phyloP scores from a whole-genome alignment of 2,888 invertebrate species.

The Exephanes ischioxanthus region DNA sequence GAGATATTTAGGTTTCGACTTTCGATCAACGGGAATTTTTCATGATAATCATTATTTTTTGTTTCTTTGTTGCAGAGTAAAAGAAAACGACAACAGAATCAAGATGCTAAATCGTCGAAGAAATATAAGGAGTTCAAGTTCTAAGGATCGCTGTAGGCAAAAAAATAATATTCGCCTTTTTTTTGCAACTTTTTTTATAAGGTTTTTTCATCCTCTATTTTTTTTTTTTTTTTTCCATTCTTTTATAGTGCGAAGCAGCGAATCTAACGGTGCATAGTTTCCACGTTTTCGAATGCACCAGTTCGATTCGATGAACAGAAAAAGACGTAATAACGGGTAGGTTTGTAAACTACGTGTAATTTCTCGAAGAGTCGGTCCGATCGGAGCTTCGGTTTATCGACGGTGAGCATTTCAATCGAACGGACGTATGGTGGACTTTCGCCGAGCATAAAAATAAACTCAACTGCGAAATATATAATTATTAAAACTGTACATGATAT shows the following conservation, averaged over 20 bases:
- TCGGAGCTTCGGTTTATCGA: neutral
- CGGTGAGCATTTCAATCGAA: neutral
- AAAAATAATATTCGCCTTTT: slow-evolving; percentile 2
- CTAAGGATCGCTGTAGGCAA: slow-evolving; percentile 85
- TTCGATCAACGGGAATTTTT: slow-evolving; percentile 23
- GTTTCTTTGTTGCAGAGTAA: slow-evolving; percentile 91
- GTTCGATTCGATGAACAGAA: neutral
- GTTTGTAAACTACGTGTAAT: neutral
- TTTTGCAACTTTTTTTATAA: neutral
- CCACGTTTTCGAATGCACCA: neutral
- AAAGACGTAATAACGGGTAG: neutral
- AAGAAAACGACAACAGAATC: slow-evolving; percentile 95
- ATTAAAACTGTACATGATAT: slow-evolving; percentile 55
- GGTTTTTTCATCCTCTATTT: neutral
- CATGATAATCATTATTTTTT: slow-evolving; percentile 32
- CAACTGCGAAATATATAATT: slow-evolving; percentile 22
- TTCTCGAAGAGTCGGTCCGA: neutral
- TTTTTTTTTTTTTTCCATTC: neutral
- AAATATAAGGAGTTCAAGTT: slow-evolving; percentile 99
- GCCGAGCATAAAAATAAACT: slow-evolving; percentile 10
- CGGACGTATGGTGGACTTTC: neutral
- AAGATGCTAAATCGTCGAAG: slow-evolving; percentile 96
- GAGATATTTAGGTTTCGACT: neutral
- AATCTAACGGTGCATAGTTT: neutral
- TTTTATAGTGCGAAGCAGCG: neutral